These are phyloP conservation scores for Trididemnum clinides DNA, from an alignment of 23 tunicate genomes.

Conservation along the genomic window DNA sequence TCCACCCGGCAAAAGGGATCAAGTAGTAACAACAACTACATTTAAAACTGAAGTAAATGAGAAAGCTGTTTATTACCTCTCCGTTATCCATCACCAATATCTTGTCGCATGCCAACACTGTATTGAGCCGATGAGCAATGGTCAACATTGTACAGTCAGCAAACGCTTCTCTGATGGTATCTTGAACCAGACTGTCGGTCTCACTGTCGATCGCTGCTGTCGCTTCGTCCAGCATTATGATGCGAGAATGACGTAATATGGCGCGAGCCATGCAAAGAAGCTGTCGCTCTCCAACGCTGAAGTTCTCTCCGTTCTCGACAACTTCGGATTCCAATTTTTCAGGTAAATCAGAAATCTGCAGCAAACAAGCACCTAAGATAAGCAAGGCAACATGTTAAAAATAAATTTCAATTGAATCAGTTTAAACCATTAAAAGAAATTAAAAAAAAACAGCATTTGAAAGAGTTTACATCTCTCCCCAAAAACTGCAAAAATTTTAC, in stretches of 20 bases:
- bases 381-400: too few relatives aligned
- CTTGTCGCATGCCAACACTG: constrained; percentile 88
- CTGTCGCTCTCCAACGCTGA: constrained; percentile 96
- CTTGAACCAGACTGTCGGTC: constrained; percentile 94
- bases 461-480: too few relatives aligned
- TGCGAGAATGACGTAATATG: constrained; percentile 80
- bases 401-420: too few relatives aligned
- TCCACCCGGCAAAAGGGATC: too few relatives aligned
- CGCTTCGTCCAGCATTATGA: constrained; percentile 96
- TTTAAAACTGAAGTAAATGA: too few relatives aligned
- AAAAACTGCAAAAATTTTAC: too few relatives aligned
- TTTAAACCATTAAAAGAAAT: too few relatives aligned
- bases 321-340: constrained; percentile 85
- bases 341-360: constrained; percentile 79
- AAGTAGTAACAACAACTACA: too few relatives aligned
- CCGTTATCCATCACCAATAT: constrained; percentile 97
- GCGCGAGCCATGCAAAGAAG: constrained; percentile 97
- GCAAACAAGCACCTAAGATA: too few relatives aligned
- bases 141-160: constrained; percentile 97
- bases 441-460: too few relatives aligned
- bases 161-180: constrained; percentile 91
- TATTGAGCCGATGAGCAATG: constrained; percentile 96
- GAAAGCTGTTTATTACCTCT: constrained; percentile 51
- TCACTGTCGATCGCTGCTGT: constrained; percentile 98
- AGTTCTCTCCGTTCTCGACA: constrained; percentile 95